A percentile compares a stretch with the other conserved stretches of the same genome.
These are phyloP conservation scores for Alosa sapidissima DNA, from an alignment of 2,797 vertebrate genomes.

Conservation along the genomic window DNA sequence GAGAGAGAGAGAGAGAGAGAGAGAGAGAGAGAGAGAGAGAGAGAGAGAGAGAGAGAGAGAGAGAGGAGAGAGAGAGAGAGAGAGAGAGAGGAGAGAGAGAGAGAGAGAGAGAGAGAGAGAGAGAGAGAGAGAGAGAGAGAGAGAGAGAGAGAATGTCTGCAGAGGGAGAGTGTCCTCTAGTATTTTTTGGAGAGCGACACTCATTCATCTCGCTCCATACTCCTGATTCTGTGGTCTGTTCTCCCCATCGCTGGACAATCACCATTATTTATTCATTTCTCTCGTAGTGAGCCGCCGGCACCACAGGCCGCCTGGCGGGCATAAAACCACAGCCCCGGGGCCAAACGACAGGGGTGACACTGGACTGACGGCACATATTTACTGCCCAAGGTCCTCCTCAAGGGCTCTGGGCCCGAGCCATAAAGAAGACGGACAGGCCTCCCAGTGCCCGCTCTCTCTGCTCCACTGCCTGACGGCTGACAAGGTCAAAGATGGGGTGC, in stretches of 20 bases:
- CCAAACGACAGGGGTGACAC: conserved; percentile 41
- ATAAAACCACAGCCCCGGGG: neutral
- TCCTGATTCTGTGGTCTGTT: conserved; percentile 26
- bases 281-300: conserved; percentile 22
- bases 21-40: neutral
- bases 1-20: neutral
- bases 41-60: neutral
- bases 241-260: conserved; percentile 40
- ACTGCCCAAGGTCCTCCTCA: conserved; percentile 42
- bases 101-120: neutral
- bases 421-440: conserved; percentile 43
- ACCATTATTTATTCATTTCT: conserved; percentile 43
- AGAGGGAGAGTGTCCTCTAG: neutral
- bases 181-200: neutral
- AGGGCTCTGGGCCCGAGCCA: conserved; percentile 26
- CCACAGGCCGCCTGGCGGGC: conserved; percentile 34
- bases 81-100: neutral
- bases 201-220: neutral
- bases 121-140: neutral
- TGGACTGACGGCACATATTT: conserved; percentile 51
- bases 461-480: conserved; percentile 10
- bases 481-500: conserved; percentile 32
- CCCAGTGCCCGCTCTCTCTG: conserved; percentile 18
- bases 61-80: conserved; percentile 1
- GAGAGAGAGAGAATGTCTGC: no score